These are phyloP conservation scores for Empidonax alnorum DNA, from an alignment of 2,113 vertebrate genomes.

Conservation along the genomic window DNA sequence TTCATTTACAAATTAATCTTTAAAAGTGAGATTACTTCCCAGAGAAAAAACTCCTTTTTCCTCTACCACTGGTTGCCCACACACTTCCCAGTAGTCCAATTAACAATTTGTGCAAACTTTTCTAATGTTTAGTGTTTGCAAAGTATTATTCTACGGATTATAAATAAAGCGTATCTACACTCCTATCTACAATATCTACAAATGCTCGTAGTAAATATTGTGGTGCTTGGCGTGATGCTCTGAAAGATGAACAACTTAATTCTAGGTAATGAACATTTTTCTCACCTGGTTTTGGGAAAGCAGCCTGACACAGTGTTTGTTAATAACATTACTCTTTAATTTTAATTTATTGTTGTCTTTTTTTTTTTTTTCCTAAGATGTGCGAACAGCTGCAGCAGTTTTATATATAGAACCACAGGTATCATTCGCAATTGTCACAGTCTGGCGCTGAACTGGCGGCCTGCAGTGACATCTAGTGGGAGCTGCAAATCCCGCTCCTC, in stretches of 20 bases:
- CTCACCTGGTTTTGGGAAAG: conserved; percentile 44
- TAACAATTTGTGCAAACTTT: neutral
- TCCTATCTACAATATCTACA: too few relatives aligned
- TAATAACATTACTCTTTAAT: conserved; percentile 62
- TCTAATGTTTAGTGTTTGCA: neutral
- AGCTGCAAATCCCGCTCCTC: neutral
- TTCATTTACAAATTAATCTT: neutral
- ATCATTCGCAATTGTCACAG: conserved; percentile 65
- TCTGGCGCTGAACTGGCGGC: conserved; percentile 39
- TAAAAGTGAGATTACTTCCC: neutral
- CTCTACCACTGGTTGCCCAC: neutral
- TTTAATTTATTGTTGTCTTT: conserved; percentile 62
- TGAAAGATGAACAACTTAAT: neutral
- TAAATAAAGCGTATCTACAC: neutral
- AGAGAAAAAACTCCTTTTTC: neutral
- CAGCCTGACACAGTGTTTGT: conserved; percentile 55
- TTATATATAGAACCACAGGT: conserved; percentile 67
- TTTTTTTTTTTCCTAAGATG: neutral
- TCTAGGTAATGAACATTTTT: neutral
- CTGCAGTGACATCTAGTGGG: conserved; percentile 77
- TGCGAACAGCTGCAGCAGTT: conserved; percentile 68
- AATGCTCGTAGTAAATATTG: neutral
- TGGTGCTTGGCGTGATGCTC: neutral
- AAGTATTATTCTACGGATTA: neutral
- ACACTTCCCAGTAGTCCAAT: neutral